phyloP scores from a whole-genome alignment of 1,140 invertebrate species.

The Drosophila persimilis region DNA sequence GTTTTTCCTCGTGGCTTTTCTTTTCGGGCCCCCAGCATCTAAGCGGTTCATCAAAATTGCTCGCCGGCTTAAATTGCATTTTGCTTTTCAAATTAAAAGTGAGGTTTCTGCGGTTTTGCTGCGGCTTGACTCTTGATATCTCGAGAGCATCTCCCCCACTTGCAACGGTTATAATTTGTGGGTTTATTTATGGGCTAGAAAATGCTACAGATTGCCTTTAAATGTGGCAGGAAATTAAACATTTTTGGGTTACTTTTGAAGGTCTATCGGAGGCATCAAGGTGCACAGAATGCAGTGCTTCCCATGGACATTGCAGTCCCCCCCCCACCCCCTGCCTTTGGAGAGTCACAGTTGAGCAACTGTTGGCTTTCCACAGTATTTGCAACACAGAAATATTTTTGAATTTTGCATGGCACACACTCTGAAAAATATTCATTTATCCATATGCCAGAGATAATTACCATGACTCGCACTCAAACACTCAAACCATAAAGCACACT shows the following conservation, averaged over 20 bases:
- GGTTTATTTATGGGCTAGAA: background rate
- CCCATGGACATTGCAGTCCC: background rate
- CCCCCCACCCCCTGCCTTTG: too few species aligned
- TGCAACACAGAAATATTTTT: conserved; percentile 8
- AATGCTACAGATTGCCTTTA: background rate
- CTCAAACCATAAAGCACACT: conserved; percentile 46
- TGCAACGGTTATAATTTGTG: conserved; percentile 1
- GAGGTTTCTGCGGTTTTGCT: conserved; percentile 42
- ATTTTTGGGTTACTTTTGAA: too few species aligned
- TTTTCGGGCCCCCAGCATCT: conserved; percentile 35
- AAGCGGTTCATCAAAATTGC: conserved; percentile 64
- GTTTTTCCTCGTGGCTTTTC: conserved; percentile 18
- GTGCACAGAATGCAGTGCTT: too few species aligned
- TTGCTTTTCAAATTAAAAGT: conserved; percentile 69
- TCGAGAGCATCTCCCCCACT: conserved; percentile 6
- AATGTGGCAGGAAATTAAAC: too few species aligned
- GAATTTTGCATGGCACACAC: conserved; percentile 37
- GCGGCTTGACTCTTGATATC: conserved; percentile 26
- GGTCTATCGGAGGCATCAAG: too few species aligned
- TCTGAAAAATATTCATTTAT: conserved; percentile 37
- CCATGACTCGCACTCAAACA: conserved; percentile 67
- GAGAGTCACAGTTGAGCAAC: conserved; percentile 15
- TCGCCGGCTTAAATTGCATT: conserved; percentile 59
- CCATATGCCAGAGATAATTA: conserved; percentile 59
- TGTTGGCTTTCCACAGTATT: conserved; percentile 20